Evolutionary conservation across 2,113 vertebrate species (phyloP).

Genomic region (Sebastes schlegelii): DNA sequence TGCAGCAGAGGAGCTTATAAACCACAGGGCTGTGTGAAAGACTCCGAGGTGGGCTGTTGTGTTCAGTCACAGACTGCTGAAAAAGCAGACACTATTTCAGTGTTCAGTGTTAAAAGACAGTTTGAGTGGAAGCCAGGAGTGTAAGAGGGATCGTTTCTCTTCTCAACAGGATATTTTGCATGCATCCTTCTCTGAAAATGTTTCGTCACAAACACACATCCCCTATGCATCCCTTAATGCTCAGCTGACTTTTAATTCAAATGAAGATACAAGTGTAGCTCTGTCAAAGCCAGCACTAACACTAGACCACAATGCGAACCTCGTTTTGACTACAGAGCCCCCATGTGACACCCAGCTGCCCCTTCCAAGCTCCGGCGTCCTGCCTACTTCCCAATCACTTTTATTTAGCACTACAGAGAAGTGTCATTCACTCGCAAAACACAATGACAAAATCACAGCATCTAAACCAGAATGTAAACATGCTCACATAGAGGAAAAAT

Average conservation of each 20-base stretch:
- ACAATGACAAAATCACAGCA: background rate
- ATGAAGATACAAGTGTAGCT: conserved; percentile 3
- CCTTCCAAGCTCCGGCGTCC: background rate
- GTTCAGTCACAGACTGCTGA: conserved; percentile 8
- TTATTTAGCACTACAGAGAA: conserved; percentile 4
- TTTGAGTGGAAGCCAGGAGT: conserved; percentile 4
- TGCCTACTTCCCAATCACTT: conserved; percentile 9
- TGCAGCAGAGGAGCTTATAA: background rate
- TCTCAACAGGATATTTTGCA: conserved; percentile 9
- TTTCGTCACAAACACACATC: conserved; percentile 1
- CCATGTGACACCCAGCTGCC: conserved; percentile 4
- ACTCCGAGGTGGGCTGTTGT: background rate
- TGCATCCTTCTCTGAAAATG: background rate
- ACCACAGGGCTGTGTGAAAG: conserved; percentile 22
- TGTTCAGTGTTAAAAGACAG: background rate
- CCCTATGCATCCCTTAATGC: background rate
- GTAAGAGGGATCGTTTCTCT: background rate
- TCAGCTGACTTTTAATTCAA: conserved; percentile 21
- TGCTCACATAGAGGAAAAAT: background rate
- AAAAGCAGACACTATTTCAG: background rate
- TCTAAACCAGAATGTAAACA: background rate
- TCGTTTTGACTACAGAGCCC: conserved; percentile 35
- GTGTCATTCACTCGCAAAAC: background rate
- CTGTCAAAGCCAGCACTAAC: conserved; percentile 24
- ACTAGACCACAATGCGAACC: conserved; percentile 75